These are phyloP conservation scores for Microcebus ravelobensis DNA, from an alignment of 2,113 vertebrate species.

Conservation along the genomic window DNA sequence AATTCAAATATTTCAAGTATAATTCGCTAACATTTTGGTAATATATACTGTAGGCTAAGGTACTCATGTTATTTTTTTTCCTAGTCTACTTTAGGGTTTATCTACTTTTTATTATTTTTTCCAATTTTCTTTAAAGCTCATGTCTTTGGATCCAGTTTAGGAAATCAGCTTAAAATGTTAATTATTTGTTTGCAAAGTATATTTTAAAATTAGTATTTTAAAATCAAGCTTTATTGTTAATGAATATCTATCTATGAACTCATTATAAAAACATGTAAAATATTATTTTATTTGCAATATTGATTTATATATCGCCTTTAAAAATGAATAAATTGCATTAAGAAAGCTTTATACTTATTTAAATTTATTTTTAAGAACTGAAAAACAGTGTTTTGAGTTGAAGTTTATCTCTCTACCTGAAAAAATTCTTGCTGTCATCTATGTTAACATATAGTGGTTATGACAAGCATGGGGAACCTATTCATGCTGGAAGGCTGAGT, in stretches of 20 bases:
- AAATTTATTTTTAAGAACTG: background rate
- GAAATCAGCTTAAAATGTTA: background rate
- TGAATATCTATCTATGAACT: background rate
- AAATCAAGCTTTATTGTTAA: background rate
- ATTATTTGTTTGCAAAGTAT: background rate
- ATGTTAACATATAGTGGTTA: background rate
- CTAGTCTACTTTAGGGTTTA: background rate
- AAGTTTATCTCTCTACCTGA: background rate
- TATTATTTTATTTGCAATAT: background rate
- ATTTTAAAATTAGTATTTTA: background rate
- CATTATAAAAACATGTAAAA: background rate
- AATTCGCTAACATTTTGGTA: background rate
- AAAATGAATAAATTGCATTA: background rate
- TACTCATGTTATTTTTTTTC: background rate
- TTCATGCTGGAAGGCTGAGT: no score
- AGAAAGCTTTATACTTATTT: background rate
- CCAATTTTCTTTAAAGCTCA: background rate
- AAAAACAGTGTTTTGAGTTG: background rate
- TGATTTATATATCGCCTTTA: background rate
- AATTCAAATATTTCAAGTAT: background rate
- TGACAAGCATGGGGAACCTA: background rate
- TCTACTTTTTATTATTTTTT: background rate
- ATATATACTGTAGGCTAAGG: background rate
- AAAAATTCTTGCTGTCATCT: background rate
- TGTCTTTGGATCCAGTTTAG: background rate